A percentile compares a stretch with the other conserved stretches of the same genome.
Evolutionary conservation across 2,797 vertebrate species (phyloP).

Genomic region (Kryptopterus vitreolus): DNA sequence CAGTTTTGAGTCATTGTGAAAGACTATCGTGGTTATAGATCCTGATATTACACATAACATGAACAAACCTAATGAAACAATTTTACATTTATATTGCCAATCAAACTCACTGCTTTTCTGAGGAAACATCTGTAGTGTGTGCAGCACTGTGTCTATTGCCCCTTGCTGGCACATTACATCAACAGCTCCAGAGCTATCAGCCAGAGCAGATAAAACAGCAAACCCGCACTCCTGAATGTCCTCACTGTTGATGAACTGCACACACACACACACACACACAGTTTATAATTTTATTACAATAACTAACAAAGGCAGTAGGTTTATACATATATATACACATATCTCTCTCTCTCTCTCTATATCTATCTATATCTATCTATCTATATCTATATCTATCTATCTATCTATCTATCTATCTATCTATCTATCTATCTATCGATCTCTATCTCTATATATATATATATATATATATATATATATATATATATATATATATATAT

Average conservation of each 20-base stretch:
- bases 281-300: too few species aligned
- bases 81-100: too few species aligned
- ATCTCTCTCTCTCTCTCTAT: too few species aligned
- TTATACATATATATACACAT: too few species aligned
- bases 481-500: too few species aligned
- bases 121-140: conserved; percentile 90
- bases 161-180: conserved; percentile 87
- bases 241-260: conserved; percentile 86
- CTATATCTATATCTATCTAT: too few species aligned
- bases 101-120: conserved; percentile 77
- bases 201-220: conserved; percentile 80
- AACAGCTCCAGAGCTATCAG: conserved; percentile 82
- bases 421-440: too few species aligned
- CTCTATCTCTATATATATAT: too few species aligned
- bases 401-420: too few species aligned
- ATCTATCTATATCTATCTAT: too few species aligned
- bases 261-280: conserved; percentile 21
- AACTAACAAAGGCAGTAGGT: too few species aligned
- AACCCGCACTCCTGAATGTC: conserved; percentile 85
- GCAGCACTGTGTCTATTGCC: conserved; percentile 86
- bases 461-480: too few species aligned
- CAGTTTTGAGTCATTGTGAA: neutral
- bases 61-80: neutral
- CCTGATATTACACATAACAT: neutral
- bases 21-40: neutral